These are phyloP conservation scores for Etheostoma perlongum DNA, from an alignment of 2,797 vertebrate genomes.

Conservation along the genomic window DNA sequence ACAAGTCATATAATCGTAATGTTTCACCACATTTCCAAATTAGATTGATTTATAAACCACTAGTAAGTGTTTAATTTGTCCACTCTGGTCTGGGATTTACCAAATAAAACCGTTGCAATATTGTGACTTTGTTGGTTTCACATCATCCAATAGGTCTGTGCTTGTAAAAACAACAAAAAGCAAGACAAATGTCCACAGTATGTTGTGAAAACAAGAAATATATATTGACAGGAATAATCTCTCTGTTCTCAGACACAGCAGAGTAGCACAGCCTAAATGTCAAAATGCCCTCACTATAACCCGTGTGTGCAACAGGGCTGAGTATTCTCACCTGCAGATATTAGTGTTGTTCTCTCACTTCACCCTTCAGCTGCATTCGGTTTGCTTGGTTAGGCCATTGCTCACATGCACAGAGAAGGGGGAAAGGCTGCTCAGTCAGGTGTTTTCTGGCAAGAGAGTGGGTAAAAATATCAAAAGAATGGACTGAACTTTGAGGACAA, in stretches of 20 bases:
- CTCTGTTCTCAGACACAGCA: conserved; percentile 4
- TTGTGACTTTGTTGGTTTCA: not conserved
- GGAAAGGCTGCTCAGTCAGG: not conserved
- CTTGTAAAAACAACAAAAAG: conserved; percentile 3
- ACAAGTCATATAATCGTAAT: not conserved
- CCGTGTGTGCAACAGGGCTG: conserved; percentile 15
- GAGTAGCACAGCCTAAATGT: conserved; percentile 27
- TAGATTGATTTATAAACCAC: not conserved
- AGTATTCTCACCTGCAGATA: conserved; percentile 34
- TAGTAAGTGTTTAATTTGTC: not conserved
- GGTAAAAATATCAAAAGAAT: conserved; percentile 20
- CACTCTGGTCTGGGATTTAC: not conserved
- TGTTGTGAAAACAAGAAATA: conserved; percentile 19
- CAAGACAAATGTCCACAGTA: not conserved
- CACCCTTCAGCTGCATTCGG: conserved; percentile 14
- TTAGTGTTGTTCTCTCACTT: conserved; percentile 22
- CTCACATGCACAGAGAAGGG: conserved; percentile 23
- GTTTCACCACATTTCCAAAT: not conserved
- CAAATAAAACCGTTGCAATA: conserved; percentile 1
- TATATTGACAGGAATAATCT: conserved; percentile 20
- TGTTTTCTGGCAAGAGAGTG: not conserved
- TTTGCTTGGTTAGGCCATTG: conserved; percentile 22
- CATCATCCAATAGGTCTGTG: not conserved
- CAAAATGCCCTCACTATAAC: conserved; percentile 26
- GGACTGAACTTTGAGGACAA: not conserved